Evolutionary conservation across 2,797 vertebrate genomes (phyloP).

Genomic region (Emys orbicularis): DNA sequence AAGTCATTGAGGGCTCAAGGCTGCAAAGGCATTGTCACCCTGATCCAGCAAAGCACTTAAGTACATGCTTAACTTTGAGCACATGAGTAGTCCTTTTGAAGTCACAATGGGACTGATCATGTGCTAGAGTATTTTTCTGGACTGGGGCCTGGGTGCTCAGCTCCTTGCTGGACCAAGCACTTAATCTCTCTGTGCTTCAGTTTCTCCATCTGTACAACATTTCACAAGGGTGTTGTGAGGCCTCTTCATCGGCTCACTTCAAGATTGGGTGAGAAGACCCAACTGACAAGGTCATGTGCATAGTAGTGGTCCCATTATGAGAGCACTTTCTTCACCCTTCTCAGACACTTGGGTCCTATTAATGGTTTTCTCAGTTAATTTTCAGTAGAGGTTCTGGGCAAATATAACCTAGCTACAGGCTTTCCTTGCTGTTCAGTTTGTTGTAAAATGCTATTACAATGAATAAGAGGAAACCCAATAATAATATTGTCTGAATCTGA

Average conservation of each 20-base stretch:
- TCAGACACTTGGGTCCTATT: background rate
- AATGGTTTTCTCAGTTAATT: background rate
- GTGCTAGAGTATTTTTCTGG: accelerated
- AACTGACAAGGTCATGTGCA: background rate
- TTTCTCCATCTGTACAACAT: background rate
- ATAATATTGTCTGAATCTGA: background rate
- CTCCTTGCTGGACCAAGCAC: background rate
- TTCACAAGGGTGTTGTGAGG: background rate
- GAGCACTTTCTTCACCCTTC: accelerated
- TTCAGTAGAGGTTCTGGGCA: conserved; percentile 21
- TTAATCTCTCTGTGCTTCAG: background rate
- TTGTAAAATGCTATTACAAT: background rate
- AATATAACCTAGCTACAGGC: background rate
- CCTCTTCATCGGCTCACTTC: background rate
- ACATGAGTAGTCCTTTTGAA: accelerated
- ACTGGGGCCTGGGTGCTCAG: background rate
- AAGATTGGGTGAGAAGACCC: background rate
- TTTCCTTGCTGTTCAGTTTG: background rate
- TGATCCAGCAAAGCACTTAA: background rate
- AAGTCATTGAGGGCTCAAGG: background rate
- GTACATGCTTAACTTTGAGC: accelerated
- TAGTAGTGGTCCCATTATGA: background rate
- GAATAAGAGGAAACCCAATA: background rate
- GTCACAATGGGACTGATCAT: background rate
- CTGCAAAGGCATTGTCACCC: background rate